A percentile compares a stretch with the other conserved stretches of the same genome.
These are phyloP conservation scores for Psilopogon haemacephalus DNA, from an alignment of 2,113 vertebrate genomes.

Conservation along the genomic window DNA sequence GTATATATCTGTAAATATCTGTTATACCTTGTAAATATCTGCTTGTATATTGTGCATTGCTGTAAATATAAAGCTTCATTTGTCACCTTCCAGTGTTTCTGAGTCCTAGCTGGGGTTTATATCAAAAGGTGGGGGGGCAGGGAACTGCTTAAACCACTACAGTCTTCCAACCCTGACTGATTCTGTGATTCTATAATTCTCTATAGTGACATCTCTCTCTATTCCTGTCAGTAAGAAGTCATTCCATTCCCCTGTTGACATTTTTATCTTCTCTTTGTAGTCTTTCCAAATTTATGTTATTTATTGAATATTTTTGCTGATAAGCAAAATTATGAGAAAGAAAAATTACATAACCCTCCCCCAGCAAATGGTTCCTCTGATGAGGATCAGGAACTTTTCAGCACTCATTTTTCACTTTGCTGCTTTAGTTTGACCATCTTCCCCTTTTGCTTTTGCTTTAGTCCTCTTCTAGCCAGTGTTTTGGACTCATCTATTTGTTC, in stretches of 20 bases:
- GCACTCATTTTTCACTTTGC: background rate
- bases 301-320: constrained; percentile 1
- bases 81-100: too few species aligned
- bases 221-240: background rate
- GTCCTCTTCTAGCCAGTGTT: background rate
- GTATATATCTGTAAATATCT: too few species aligned
- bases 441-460: background rate
- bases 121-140: too few species aligned
- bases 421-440: background rate
- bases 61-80: too few species aligned
- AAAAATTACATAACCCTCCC: background rate
- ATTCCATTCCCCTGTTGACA: background rate
- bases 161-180: too few species aligned
- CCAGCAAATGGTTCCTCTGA: background rate
- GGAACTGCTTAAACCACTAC: too few species aligned
- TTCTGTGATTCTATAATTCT: too few species aligned
- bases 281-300: background rate
- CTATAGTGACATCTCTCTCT: background rate
- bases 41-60: too few species aligned
- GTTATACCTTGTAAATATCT: too few species aligned
- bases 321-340: constrained; percentile 15
- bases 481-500: background rate
- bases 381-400: background rate
- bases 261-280: constrained; percentile 29
- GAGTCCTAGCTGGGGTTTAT: too few species aligned